A percentile compares a stretch with the other conserved stretches of the same genome.
phyloP scores from a whole-genome alignment of 1,140 invertebrate species.

The Bombus terrestris region DNA sequence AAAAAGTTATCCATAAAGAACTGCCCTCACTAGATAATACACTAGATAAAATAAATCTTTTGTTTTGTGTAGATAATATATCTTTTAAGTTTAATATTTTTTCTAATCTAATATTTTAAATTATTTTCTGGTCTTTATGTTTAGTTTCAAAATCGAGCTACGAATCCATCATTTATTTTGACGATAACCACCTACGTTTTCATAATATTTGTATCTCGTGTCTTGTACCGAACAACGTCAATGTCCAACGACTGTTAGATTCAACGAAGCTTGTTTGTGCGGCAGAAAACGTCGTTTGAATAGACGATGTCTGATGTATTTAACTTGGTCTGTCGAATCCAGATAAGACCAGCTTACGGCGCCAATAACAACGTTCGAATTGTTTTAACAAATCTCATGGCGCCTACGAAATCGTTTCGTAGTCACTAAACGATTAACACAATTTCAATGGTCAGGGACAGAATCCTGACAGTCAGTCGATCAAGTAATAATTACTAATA shows the following conservation, averaged over 20 bases:
- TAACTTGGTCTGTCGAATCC: conserved; percentile 24
- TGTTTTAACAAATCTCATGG: conserved; percentile 43
- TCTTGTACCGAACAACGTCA: neutral
- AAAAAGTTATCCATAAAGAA: neutral
- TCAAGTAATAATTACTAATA: neutral
- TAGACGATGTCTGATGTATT: conserved; percentile 1
- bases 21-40: neutral
- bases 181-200: neutral
- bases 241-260: conserved; percentile 10
- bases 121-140: neutral
- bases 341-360: conserved; percentile 39
- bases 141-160: too few relatives aligned
- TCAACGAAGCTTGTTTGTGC: neutral
- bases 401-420: conserved; percentile 10
- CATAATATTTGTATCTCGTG: conserved; percentile 11
- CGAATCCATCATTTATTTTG: neutral
- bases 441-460: conserved; percentile 37
- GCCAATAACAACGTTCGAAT: conserved; percentile 46
- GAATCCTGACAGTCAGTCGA: neutral
- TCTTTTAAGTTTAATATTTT: neutral
- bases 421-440: conserved; percentile 8
- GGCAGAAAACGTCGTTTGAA: conserved; percentile 8
- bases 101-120: neutral
- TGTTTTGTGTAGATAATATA: neutral
- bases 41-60: neutral